Conservation (phyloP, 2,113 vertebrate genomes). For the Heptranchias perlo region DNA sequence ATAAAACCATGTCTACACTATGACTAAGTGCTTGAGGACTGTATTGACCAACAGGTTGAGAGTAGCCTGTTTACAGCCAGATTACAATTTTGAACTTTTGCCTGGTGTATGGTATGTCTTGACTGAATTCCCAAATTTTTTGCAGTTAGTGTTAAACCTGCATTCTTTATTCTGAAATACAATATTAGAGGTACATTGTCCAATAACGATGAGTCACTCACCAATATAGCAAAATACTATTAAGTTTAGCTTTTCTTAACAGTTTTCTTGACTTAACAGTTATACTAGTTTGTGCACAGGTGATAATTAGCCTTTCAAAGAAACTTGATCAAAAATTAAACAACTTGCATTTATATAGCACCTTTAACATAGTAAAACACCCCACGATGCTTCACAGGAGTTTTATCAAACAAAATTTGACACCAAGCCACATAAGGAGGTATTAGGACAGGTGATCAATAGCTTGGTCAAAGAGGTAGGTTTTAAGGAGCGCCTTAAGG, state of each 20-base stretch:
- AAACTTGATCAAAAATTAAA: not conserved
- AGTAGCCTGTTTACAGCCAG: not conserved
- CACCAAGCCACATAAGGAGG: too few species aligned
- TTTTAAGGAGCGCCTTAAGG: too few species aligned
- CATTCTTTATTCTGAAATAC: conserved; percentile 3
- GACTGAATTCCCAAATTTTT: not conserved
- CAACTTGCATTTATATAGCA: too few species aligned
- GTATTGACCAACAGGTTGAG: not conserved
- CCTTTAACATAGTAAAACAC: too few species aligned
- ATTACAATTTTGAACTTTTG: not conserved
- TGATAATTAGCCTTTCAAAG: not conserved
- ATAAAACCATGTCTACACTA: not conserved
- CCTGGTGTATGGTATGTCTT: too few species aligned
- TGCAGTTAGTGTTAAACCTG: not conserved
- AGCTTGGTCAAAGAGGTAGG: too few species aligned
- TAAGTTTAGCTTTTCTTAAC: not conserved
- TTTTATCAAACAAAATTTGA: too few species aligned
- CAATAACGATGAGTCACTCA: not conserved
- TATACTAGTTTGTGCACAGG: not conserved
- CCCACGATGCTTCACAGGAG: too few species aligned
- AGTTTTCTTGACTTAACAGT: not conserved
- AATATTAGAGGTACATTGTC: not conserved
- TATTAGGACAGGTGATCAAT: too few species aligned
- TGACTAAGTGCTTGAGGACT: not conserved
- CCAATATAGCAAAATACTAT: not conserved